These are phyloP conservation scores for Anarhynchus alexandrinus DNA, from an alignment of 2,113 vertebrate species.

Conservation along the genomic window DNA sequence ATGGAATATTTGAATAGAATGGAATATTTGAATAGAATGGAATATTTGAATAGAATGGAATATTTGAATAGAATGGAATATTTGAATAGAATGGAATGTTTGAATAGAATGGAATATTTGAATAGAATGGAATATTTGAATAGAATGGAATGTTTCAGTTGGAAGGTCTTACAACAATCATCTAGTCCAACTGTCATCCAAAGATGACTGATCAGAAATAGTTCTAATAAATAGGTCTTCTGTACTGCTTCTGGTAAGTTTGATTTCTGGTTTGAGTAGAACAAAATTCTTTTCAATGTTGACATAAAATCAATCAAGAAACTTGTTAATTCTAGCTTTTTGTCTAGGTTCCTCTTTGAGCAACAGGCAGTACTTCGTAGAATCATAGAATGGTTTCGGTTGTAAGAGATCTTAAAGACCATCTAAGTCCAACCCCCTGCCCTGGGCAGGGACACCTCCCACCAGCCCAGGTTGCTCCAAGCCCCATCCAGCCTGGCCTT, in stretches of 20 bases:
- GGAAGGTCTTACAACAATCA: not conserved
- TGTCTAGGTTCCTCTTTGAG: not conserved
- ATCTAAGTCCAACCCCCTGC: rapidly evolving
- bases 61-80: no score
- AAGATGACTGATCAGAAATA: not conserved
- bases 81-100: no score
- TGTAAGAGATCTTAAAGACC: not conserved
- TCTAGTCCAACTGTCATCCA: not conserved
- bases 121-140: no score
- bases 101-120: no score
- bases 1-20: not conserved
- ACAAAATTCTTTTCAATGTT: not conserved
- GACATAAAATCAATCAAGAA: not conserved
- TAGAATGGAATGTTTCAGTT: no score
- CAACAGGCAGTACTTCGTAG: not conserved
- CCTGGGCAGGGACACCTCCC: not conserved
- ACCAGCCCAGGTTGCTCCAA: not conserved
- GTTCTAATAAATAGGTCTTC: not conserved
- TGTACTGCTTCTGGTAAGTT: not conserved
- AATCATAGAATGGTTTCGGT: not conserved
- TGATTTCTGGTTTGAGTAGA: not conserved
- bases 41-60: no score
- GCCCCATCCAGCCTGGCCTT: not conserved
- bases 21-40: no score
- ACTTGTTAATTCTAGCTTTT: not conserved